Conservation (phyloP, 2,888 invertebrate genomes). For the Trichacis sp. region DNA sequence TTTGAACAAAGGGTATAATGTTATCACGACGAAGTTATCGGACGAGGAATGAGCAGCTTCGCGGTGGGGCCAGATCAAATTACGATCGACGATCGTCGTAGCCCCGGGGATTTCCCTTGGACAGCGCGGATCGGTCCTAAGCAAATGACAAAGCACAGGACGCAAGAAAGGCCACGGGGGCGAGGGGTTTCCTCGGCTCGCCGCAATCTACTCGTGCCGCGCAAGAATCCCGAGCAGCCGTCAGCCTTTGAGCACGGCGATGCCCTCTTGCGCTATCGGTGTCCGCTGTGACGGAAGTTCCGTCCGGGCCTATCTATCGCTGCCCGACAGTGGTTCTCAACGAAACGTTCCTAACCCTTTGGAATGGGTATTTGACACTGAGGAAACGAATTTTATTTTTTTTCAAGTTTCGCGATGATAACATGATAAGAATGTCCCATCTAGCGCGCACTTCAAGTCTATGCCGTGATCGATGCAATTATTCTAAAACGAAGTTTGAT, state of each 20-base stretch:
- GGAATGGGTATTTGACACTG: too few species aligned
- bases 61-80: conserved; percentile 57
- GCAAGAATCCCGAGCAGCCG: conserved; percentile 55
- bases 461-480: too few species aligned
- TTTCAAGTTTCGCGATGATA: too few species aligned
- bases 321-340: conserved; percentile 55
- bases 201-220: conserved; percentile 63
- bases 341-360: too few species aligned
- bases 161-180: conserved; percentile 21
- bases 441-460: too few species aligned
- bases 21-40: conserved; percentile 24
- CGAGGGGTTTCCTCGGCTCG: conserved; percentile 58
- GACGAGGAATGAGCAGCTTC: conserved; percentile 25
- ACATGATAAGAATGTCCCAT: too few species aligned
- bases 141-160: conserved; percentile 63
- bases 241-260: conserved; percentile 59
- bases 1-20: conserved; percentile 27
- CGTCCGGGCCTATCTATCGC: conserved; percentile 61
- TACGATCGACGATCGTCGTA: conserved; percentile 59
- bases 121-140: conserved; percentile 59
- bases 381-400: too few species aligned
- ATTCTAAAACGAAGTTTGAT: too few species aligned
- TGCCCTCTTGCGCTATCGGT: conserved; percentile 55
- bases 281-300: conserved; percentile 59
- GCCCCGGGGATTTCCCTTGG: conserved; percentile 47